Percentiles rank a stretch among this genome's conserved stretches.
These are phyloP conservation scores for Theocolax elegans DNA, from an alignment of 1,140 invertebrate species.

Conservation along the genomic window DNA sequence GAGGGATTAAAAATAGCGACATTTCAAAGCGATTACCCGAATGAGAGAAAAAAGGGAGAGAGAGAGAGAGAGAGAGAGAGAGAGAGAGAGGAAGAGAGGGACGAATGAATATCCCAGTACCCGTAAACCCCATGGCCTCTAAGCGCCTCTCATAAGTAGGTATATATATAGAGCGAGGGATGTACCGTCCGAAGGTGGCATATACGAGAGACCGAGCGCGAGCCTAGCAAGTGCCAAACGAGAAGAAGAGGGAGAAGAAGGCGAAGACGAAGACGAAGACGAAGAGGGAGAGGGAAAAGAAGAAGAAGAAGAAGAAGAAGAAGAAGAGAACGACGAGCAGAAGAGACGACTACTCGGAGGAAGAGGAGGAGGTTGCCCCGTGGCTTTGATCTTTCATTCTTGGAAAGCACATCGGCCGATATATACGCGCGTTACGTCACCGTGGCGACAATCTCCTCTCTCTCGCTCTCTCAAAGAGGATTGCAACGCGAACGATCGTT, in stretches of 20 bases:
- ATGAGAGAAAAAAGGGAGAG: too few species aligned
- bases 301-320: background rate
- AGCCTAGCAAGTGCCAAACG: background rate
- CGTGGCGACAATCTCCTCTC: too few species aligned
- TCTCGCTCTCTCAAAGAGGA: constrained; percentile 11
- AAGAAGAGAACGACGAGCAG: background rate
- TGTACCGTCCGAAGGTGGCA: constrained; percentile 3
- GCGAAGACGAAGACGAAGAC: too few species aligned
- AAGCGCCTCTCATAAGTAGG: too few species aligned
- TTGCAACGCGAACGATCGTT: constrained; percentile 29
- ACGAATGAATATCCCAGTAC: too few species aligned
- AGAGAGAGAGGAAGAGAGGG: too few species aligned
- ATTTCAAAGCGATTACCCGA: too few species aligned
- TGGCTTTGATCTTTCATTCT: constrained; percentile 40
- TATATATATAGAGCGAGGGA: too few species aligned
- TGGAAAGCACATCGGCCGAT: constrained; percentile 32
- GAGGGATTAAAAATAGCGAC: too few species aligned
- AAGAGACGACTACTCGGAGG: background rate
- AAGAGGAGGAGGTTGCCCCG: background rate
- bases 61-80: too few species aligned
- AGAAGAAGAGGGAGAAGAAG: background rate
- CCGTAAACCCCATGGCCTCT: too few species aligned
- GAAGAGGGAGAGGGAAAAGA: constrained; percentile 10
- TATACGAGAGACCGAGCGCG: background rate
- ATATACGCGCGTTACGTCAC: background rate